Evolutionary conservation across 2,888 invertebrate genomes (phyloP), one percentile per base, ranked within the genome.

Genomic region (Allygus modestus): DNA sequence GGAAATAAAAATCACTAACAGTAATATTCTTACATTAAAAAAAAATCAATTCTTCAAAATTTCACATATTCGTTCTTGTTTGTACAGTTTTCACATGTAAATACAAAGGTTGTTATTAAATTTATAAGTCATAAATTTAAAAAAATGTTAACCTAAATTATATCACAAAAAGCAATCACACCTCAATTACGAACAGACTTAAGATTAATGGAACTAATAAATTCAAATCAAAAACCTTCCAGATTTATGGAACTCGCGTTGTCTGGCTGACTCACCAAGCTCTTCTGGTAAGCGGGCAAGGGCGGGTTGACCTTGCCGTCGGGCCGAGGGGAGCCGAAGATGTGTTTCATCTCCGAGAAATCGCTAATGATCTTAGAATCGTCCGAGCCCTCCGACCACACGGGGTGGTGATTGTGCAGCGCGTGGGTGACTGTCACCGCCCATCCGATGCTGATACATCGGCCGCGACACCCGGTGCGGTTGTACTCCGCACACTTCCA

Each of bases 401-500:
- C 41, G 77, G 81, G 77, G 51, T 77, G 77, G 33, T 84, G 84
- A 46, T 84, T 84, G 69, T 84, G 83, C 17, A 65, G 65, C 0
- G 84, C 71, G 46, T 84, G 84, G 0, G 84, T 84, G 0, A 84
- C 84, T 0, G 84, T 84, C 9, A 84, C 79, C 5, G 84, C 23
- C 65, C 73, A 77, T 28, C 83, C 85, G 37, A 85, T 79, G 51
- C 77, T 85, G 33, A 83, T 83, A 26, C 85, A 85, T 17, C 85
- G 83, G 15, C 85, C 83, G 15, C 85, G 37, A 43, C 85, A 85
- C 26, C 85, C 81, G 0, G 73, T 83, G 46, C 81, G 77, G 43
- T 83, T 83, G 81, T 85, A 85, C 71, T 85, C 83, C 20, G 81
- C 71, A 54, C 83, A 85, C 71, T 83, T 85, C 85, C 85, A 85